Evolutionary conservation across 2,888 invertebrate genomes (phyloP), one percentile per base, ranked within the genome.

Genomic region (Drosophila parthenogenetica): DNA sequence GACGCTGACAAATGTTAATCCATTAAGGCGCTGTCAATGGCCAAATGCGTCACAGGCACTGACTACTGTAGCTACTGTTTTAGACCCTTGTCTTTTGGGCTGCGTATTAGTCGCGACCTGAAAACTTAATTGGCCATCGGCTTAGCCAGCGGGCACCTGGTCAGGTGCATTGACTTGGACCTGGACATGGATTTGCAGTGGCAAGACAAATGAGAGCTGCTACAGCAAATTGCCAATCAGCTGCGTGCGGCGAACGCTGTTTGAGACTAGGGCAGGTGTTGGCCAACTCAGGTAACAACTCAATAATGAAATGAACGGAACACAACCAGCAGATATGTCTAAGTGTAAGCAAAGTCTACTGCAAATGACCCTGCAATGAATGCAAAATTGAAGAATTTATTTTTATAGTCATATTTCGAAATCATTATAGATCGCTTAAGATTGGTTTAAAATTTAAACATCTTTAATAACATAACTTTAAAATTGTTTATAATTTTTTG

Each of bases 1-100:
- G 90, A 90, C 91, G 83, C 81, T 75, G 88, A 90, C 90, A 89
- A 90, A 90, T 90, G 89, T 86, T 90, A 90, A 91, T 90, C 90
- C 90, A 90, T 90, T 90, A 90, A 87, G 81, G 74, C 81, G 82
- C 90, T 90, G 90, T 91, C 90, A 91, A 90, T 90, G 82, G 87
- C 68, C 81, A 90, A 90, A 90, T 91, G 87, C 88, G 90, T 90
- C 90, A 90, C 87, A 87, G 74, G 35, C 42, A 7, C 32, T 4
- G 50, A 43, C 39, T 59, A 45, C 37, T 16, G 32, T 22, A 39
- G 79, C 80, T 80, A 74, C 79, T 77, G 79, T 69, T 71, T 62
- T 25, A 14, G 54, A 37, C 35, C 22, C 46, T 59, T 46, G 51
- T 58, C 37, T 60, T 35, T 48, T 13, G n/a, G 50, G 22, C 46